These are phyloP conservation scores for Aleiodes sp. DNA, from an alignment of 1,140 invertebrate species.

Conservation along the genomic window DNA sequence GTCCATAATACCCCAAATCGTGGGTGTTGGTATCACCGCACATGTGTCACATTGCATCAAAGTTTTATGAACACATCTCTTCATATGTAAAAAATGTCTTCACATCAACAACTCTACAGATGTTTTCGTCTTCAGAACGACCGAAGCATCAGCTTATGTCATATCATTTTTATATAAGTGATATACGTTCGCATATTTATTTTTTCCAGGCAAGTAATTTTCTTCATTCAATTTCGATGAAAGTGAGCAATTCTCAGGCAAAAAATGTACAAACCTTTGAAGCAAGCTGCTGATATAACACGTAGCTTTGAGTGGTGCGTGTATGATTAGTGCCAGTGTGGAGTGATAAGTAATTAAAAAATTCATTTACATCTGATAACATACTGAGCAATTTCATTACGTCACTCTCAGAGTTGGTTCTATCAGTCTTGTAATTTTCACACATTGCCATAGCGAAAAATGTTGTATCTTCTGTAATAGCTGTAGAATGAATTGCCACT, in stretches of 20 bases:
- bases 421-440: slow-evolving; percentile 28
- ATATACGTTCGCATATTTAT: no score
- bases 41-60: no score
- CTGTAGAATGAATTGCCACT: slow-evolving; percentile 15
- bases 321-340: slow-evolving; percentile 26
- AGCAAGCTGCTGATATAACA: slow-evolving; percentile 25
- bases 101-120: no score
- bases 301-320: neutral
- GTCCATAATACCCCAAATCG: no score
- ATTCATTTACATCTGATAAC: neutral
- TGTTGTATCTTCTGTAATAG: neutral
- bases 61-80: no score
- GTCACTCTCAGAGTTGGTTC: neutral
- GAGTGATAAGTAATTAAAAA: neutral
- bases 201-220: no score
- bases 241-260: neutral
- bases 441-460: slow-evolving; percentile 12
- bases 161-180: no score
- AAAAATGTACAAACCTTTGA: slow-evolving; percentile 5
- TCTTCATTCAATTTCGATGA: no score
- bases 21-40: no score
- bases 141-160: no score
- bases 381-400: neutral
- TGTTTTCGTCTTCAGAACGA: no score
- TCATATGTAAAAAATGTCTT: no score